Base-by-base conservation (phyloP, 2,797 vertebrate species). In the Malurus splendens region DNA sequence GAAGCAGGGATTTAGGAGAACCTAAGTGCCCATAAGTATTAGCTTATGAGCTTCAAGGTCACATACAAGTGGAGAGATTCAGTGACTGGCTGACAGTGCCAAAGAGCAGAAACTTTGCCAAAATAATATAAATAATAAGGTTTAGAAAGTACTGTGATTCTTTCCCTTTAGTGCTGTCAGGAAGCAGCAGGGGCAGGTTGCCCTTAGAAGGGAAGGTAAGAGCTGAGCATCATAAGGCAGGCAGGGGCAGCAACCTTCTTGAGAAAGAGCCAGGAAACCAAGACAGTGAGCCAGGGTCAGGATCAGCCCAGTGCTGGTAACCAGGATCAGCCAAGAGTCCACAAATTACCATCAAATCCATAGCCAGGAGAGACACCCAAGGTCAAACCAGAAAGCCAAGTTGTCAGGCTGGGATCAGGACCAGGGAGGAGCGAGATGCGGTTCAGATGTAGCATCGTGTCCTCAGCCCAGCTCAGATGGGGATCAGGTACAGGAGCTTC, bases 391-490 rank as follows among this genome's bases (percentile, higher is more conserved):
- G 25, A 73, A 64, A 77, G 14, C 12, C 25, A 67, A 36, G 20
- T 16, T 5, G 3, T 3, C 16, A 38, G 4, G 13, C 12, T 39
- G 48, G 42, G 12, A 5, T 3, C 1, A 5, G 45, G 17, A 56
- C 39, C 18, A 41, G 22, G 19, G 15, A 61, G 3, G 5, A 44
- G n/a, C 0, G 0, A 71, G 17, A 39, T 30, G 7, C 5, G 5
- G 5, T 18, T 52, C n/a, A 70, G 41, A 51, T 19, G 14, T 41
- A 80, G 7, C 36, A 74, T 3, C 19, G 14, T 0, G 4, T 24
- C 19, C 2, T 1, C 13, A 55, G 56, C 10, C 13, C 20, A 16
- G 8, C 30, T 68, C 25, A 47, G n/a, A 7, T 2, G 1, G 4
- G 3, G 6, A 13, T 5, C 18, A 56, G 38, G 18, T 9, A 38